These are phyloP conservation scores for Euleptes europaea DNA, from an alignment of 2,113 vertebrate species.

Conservation along the genomic window DNA sequence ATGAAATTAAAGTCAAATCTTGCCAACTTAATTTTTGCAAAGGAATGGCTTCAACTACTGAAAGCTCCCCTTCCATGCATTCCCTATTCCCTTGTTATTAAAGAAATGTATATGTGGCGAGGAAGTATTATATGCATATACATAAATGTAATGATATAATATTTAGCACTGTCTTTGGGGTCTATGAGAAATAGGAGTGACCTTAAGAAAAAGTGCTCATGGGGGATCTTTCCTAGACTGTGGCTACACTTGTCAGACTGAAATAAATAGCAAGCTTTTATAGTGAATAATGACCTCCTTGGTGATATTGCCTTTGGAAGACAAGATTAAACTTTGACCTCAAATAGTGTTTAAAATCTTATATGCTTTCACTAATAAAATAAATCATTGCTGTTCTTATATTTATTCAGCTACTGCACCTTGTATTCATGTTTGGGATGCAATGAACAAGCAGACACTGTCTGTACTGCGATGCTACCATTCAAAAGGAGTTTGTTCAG, in stretches of 20 bases:
- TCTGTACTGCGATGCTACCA: slow-evolving; percentile 93
- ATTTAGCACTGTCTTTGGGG: background rate
- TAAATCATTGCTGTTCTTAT: background rate
- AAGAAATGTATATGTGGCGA: background rate
- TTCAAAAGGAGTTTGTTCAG: slow-evolving; percentile 90
- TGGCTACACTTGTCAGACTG: background rate
- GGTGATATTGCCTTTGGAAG: background rate
- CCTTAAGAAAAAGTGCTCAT: background rate
- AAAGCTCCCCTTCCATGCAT: background rate
- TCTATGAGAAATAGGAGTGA: background rate
- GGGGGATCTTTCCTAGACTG: slow-evolving; percentile 14
- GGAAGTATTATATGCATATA: background rate
- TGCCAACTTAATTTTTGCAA: slow-evolving; percentile 24
- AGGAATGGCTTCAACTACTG: background rate
- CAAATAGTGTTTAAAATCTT: background rate
- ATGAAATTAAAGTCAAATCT: slow-evolving; percentile 37
- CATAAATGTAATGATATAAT: too few species aligned
- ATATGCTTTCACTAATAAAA: slow-evolving; percentile 3
- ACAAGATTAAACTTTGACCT: slow-evolving; percentile 28
- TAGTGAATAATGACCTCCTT: background rate
- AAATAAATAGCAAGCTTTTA: background rate
- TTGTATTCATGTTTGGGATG: slow-evolving; percentile 96
- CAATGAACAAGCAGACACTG: slow-evolving; percentile 92
- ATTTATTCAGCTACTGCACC: slow-evolving; percentile 87
- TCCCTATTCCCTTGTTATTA: too few species aligned